Conservation (phyloP, 2,797 vertebrate genomes). For the Coregonus ussuriensis region DNA sequence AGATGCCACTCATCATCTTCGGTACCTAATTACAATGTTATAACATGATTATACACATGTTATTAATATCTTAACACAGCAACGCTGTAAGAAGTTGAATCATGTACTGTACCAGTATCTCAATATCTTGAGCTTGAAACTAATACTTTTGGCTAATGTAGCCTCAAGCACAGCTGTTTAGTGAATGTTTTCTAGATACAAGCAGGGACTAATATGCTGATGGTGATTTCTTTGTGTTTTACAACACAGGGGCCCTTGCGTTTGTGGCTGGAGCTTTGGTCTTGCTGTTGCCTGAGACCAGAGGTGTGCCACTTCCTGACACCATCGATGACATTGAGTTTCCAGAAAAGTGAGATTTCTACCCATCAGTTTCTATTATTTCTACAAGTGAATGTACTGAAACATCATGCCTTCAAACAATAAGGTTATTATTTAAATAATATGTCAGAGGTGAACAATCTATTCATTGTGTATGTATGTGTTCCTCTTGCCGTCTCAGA, state of each 20-base stretch:
- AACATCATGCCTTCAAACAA: background rate
- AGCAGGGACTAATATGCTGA: background rate
- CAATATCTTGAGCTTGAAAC: no score
- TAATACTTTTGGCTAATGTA: no score
- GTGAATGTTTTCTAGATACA: background rate
- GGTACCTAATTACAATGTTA: conserved; percentile 63
- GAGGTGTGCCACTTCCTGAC: conserved; percentile 87
- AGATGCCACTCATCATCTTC: conserved; percentile 89
- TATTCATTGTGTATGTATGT: background rate
- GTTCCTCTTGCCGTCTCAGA: conserved; percentile 39
- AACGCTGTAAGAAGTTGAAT: no score
- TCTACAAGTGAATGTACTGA: background rate
- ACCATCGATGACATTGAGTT: conserved; percentile 91
- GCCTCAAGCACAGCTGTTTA: background rate
- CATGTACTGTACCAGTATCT: no score
- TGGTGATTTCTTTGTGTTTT: background rate
- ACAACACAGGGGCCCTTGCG: conserved; percentile 77
- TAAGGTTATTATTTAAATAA: background rate
- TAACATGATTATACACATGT: background rate
- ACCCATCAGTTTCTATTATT: background rate
- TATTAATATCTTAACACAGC: no score
- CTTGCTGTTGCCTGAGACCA: conserved; percentile 91
- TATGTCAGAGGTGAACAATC: background rate
- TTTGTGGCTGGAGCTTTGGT: conserved; percentile 85
- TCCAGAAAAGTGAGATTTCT: conserved; percentile 74